These are phyloP conservation scores for Lateolabrax maculatus DNA, from an alignment of 2,797 vertebrate genomes.

Conservation along the genomic window DNA sequence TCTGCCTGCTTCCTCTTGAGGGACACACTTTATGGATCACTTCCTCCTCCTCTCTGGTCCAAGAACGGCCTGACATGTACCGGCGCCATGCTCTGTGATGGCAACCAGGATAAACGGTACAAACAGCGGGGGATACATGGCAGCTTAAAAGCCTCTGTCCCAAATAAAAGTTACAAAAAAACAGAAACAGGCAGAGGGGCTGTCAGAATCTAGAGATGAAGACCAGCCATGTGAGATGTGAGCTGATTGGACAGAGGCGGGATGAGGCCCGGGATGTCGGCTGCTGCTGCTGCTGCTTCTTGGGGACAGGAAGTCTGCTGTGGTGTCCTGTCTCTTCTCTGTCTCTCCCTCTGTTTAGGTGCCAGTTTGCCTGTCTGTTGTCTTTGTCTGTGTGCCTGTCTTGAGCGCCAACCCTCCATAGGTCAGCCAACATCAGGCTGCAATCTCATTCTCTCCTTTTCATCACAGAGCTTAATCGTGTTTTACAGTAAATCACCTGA, in stretches of 20 bases:
- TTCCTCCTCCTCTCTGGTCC: slow-evolving; percentile 70
- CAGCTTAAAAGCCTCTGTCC: slow-evolving; percentile 82
- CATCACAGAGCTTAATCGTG: slow-evolving; percentile 42
- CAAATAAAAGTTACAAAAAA: slow-evolving; percentile 77
- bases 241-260: slow-evolving; percentile 45
- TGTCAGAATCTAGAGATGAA: slow-evolving; percentile 71
- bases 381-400: slow-evolving; percentile 25
- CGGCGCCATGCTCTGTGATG: slow-evolving; percentile 79
- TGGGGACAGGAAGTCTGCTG: slow-evolving; percentile 60
- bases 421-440: slow-evolving; percentile 35
- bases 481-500: slow-evolving; percentile 65
- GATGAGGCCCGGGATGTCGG: slow-evolving; percentile 31
- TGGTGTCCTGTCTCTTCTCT: slow-evolving; percentile 57
- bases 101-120: slow-evolving; percentile 79
- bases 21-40: slow-evolving; percentile 78
- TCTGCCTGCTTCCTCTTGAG: slow-evolving; percentile 67
- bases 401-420: neutral
- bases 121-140: slow-evolving; percentile 70
- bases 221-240: slow-evolving; percentile 63
- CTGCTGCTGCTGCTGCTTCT: slow-evolving; percentile 35
- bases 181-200: slow-evolving; percentile 49
- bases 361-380: slow-evolving; percentile 46
- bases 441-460: slow-evolving; percentile 41
- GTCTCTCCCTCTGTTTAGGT: slow-evolving; percentile 51
- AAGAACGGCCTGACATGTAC: slow-evolving; percentile 60